phyloP scores from a whole-genome alignment of 2,113 vertebrate genomes.

The Oncorhynchus kisutch region DNA sequence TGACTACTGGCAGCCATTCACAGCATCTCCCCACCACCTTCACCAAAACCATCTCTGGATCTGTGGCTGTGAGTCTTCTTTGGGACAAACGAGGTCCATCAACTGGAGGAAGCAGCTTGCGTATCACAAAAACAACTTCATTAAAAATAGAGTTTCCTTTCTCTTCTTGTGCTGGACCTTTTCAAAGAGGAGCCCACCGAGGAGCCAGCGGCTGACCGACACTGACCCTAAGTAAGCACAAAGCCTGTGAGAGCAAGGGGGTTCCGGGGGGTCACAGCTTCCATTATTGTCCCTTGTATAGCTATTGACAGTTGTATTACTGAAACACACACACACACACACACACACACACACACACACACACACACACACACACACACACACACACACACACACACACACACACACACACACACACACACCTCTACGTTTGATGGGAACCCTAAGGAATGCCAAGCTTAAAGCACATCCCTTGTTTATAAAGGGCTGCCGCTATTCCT shows the following conservation, averaged over 20 bases:
- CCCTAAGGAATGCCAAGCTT: background rate
- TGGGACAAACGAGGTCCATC: background rate
- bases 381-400: no score
- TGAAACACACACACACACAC: no score
- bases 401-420: no score
- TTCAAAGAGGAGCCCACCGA: slow-evolving; percentile 14
- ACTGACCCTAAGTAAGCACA: slow-evolving; percentile 21
- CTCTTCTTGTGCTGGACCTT: slow-evolving; percentile 10
- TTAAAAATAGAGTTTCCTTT: slow-evolving; percentile 17
- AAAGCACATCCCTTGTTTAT: background rate
- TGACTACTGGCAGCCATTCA: background rate
- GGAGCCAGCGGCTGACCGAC: slow-evolving; percentile 3
- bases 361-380: no score
- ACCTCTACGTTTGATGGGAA: no score
- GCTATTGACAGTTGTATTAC: slow-evolving; percentile 15
- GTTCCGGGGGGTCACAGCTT: slow-evolving; percentile 1
- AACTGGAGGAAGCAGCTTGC: slow-evolving; percentile 1
- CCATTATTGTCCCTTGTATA: slow-evolving; percentile 20
- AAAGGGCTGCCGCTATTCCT: no score
- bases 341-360: no score
- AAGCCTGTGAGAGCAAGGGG: slow-evolving; percentile 7
- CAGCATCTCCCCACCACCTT: background rate
- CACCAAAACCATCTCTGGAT: background rate
- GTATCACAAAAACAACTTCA: slow-evolving; percentile 20
- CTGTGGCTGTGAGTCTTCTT: background rate